phyloP scores from a whole-genome alignment of 37 sponge, comb jelly and placozoan species.

The Cliona cf. orientalis region DNA sequence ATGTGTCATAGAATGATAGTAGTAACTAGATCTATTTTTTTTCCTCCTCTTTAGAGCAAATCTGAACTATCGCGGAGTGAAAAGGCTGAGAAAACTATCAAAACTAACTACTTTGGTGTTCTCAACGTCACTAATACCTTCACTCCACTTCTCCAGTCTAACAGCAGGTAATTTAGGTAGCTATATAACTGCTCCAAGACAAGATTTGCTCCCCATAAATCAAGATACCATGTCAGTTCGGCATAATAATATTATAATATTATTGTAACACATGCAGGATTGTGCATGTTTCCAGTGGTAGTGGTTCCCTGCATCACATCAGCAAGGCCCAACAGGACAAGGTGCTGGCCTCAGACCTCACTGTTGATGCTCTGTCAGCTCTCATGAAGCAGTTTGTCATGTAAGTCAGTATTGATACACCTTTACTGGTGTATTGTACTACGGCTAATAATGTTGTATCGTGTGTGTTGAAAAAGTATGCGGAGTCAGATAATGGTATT shows the following conservation, averaged over 20 bases:
- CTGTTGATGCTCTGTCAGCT: conserved; percentile 42
- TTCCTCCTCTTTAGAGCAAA: neutral
- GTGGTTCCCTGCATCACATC: conserved; percentile 30
- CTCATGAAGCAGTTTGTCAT: conserved; percentile 52
- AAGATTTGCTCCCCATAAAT: neutral
- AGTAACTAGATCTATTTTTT: too few relatives aligned
- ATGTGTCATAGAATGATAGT: neutral
- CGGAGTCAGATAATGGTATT: too few relatives aligned
- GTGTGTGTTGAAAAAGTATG: too few relatives aligned
- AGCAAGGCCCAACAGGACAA: conserved; percentile 1
- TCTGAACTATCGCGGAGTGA: conserved; percentile 3
- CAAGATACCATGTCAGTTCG: too few relatives aligned
- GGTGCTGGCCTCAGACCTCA: conserved; percentile 33
- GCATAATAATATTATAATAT: neutral
- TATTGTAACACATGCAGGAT: conserved; percentile 40
- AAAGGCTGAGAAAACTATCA: conserved; percentile 16
- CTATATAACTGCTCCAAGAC: neutral
- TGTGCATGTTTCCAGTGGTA: conserved; percentile 48
- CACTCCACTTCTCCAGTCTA: conserved; percentile 33
- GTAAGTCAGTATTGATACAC: too few relatives aligned
- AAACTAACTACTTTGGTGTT: conserved; percentile 34
- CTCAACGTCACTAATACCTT: conserved; percentile 50
- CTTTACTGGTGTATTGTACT: too few relatives aligned
- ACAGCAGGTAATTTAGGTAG: conserved; percentile 23
- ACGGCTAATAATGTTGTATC: too few relatives aligned